A percentile compares a stretch with the other conserved stretches of the same genome.
phyloP scores from a whole-genome alignment of 2,797 vertebrate species.

The Brachymystax lenok region DNA sequence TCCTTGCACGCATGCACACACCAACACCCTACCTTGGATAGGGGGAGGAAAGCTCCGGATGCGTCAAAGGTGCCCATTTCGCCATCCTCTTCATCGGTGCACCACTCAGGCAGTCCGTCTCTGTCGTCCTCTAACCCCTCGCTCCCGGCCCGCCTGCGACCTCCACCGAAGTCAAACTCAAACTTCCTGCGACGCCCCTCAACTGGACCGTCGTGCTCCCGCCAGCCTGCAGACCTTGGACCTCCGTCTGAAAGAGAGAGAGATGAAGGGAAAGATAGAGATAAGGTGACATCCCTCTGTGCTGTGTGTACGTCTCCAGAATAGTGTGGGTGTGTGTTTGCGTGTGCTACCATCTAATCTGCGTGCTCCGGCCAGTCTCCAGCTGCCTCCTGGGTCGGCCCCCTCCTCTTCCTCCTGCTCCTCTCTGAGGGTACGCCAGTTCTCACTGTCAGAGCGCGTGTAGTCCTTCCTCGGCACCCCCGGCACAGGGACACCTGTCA shows the following conservation, averaged over 20 bases:
- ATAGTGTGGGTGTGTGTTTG: background rate
- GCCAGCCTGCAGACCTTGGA: slow-evolving; percentile 90
- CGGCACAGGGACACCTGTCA: slow-evolving; percentile 34
- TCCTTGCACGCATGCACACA: background rate
- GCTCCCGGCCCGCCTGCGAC: slow-evolving; percentile 78
- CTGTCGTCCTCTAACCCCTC: slow-evolving; percentile 87
- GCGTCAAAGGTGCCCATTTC: slow-evolving; percentile 94
- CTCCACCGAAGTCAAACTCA: slow-evolving; percentile 85
- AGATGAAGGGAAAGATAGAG: background rate
- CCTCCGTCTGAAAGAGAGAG: slow-evolving; percentile 71
- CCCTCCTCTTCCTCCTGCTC: slow-evolving; percentile 83
- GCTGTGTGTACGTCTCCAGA: slow-evolving; percentile 6
- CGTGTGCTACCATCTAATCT: slow-evolving; percentile 74
- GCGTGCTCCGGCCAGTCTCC: slow-evolving; percentile 78
- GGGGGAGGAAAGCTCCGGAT: slow-evolving; percentile 87
- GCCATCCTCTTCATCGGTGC: slow-evolving; percentile 88
- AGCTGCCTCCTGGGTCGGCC: slow-evolving; percentile 73
- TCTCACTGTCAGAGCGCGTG: slow-evolving; percentile 91
- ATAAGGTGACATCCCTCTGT: background rate
- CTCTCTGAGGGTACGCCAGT: slow-evolving; percentile 90
- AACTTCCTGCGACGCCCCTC: slow-evolving; percentile 86
- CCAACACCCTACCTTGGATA: slow-evolving; percentile 68
- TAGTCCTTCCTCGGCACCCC: slow-evolving; percentile 82
- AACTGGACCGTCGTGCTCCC: slow-evolving; percentile 76
- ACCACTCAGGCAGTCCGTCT: slow-evolving; percentile 91